These are phyloP conservation scores for Glaucopsyche alexis DNA, from an alignment of 2,888 invertebrate species.

Conservation along the genomic window DNA sequence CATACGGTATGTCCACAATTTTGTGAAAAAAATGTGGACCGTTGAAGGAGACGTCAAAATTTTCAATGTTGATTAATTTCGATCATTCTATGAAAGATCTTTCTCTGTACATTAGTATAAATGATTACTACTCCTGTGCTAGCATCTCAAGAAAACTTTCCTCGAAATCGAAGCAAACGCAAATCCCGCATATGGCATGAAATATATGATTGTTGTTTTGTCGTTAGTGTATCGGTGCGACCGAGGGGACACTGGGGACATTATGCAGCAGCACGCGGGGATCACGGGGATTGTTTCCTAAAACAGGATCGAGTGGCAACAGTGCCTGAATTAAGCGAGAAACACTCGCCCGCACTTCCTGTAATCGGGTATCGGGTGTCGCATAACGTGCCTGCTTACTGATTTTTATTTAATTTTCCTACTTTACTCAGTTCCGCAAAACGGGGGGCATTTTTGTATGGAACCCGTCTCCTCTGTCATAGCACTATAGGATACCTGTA, in stretches of 20 bases:
- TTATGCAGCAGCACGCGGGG: slow-evolving; percentile 77
- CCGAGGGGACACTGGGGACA: slow-evolving; percentile 50
- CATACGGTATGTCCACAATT: too few relatives aligned
- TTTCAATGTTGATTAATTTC: too few relatives aligned
- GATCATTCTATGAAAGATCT: too few relatives aligned
- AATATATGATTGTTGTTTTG: slow-evolving; percentile 17
- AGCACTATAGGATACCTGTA: too few relatives aligned
- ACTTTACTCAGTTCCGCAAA: slow-evolving; percentile 18
- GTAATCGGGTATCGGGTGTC: slow-evolving; percentile 39
- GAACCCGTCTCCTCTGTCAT: too few relatives aligned
- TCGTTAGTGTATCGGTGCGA: slow-evolving; percentile 23
- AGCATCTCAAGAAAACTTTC: not conserved
- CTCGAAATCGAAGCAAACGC: not conserved
- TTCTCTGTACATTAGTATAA: too few relatives aligned
- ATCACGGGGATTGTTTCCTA: slow-evolving; percentile 75
- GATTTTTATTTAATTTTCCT: slow-evolving; percentile 33
- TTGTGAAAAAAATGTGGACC: too few relatives aligned
- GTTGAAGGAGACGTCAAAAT: too few relatives aligned
- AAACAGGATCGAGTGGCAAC: slow-evolving; percentile 69
- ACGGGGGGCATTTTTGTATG: not conserved
- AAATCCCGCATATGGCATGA: slow-evolving; percentile 23
- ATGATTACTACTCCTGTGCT: too few relatives aligned
- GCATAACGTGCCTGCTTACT: slow-evolving; percentile 14
- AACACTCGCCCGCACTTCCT: slow-evolving; percentile 43
- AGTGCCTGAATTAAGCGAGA: slow-evolving; percentile 62